Percentiles rank a stretch among this genome's conserved stretches.
These are phyloP conservation scores for Eulemur coronatus DNA, from an alignment of 2,797 vertebrate species.

Conservation along the genomic window DNA sequence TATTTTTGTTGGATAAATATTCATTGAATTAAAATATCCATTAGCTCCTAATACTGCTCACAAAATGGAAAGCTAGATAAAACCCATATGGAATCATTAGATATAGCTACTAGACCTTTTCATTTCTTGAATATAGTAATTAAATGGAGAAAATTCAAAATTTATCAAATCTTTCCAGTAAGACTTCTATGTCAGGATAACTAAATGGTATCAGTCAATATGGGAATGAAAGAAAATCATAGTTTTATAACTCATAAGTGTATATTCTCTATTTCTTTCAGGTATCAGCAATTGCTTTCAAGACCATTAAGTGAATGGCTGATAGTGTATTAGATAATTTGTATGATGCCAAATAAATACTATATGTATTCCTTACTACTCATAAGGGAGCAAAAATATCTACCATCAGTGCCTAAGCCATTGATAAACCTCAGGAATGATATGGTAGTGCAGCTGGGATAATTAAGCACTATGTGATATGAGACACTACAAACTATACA, in stretches of 20 bases:
- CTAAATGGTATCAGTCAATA: neutral
- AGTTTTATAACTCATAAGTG: neutral
- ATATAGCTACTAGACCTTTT: neutral
- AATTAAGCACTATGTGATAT: neutral
- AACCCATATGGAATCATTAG: neutral
- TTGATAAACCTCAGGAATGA: neutral
- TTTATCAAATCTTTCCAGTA: neutral
- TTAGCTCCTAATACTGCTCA: neutral
- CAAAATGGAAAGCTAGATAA: neutral
- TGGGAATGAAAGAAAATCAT: neutral
- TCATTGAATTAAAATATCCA: neutral
- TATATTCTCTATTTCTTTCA: neutral
- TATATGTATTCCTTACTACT: neutral
- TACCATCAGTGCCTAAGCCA: neutral
- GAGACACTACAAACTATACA: neutral
- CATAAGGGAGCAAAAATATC: neutral
- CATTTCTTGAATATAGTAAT: neutral
- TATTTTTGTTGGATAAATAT: neutral
- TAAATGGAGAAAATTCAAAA: conserved; percentile 34
- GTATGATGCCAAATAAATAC: neutral
- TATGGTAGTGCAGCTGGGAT: too few species aligned
- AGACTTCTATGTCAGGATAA: neutral
- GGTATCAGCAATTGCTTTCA: neutral
- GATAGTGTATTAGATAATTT: neutral
- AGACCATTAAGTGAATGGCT: neutral